Conservation (phyloP, 92 coral and sea anemone genomes). For the Zoanthus gigantus region DNA sequence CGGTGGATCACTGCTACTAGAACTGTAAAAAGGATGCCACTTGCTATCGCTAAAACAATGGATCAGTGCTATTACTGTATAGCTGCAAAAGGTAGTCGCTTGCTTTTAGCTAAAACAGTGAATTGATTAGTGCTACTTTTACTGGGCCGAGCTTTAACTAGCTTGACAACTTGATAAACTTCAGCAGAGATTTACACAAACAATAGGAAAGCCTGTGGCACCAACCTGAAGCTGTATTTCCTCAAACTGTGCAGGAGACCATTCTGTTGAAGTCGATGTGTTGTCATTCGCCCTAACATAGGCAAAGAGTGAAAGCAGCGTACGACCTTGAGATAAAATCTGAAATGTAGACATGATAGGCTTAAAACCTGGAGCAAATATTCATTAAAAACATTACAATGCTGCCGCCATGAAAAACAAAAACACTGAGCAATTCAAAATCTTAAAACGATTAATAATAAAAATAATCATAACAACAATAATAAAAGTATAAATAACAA, state of each 20-base stretch:
- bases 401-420: too few relatives aligned
- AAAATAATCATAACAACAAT: too few relatives aligned
- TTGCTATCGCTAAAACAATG: not conserved
- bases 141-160: too few relatives aligned
- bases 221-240: constrained; percentile 90
- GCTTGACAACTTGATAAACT: too few relatives aligned
- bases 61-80: not conserved
- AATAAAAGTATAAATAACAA: too few relatives aligned
- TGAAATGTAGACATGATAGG: constrained; percentile 20
- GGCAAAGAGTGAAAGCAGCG: constrained; percentile 82
- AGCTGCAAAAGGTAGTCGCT: not conserved
- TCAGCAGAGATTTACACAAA: not conserved
- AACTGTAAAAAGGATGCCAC: too few relatives aligned
- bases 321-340: constrained; percentile 93
- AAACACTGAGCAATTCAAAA: too few relatives aligned
- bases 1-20: too few relatives aligned
- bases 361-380: not conserved
- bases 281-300: constrained; percentile 92
- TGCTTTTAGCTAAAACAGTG: not conserved
- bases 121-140: too few relatives aligned
- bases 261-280: constrained; percentile 63
- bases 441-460: too few relatives aligned
- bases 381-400: too few relatives aligned
- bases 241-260: constrained; percentile 99
- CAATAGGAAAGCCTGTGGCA: not conserved